These are phyloP conservation scores for Acanthornis magna DNA, from an alignment of 2,797 vertebrate species.

Conservation along the genomic window DNA sequence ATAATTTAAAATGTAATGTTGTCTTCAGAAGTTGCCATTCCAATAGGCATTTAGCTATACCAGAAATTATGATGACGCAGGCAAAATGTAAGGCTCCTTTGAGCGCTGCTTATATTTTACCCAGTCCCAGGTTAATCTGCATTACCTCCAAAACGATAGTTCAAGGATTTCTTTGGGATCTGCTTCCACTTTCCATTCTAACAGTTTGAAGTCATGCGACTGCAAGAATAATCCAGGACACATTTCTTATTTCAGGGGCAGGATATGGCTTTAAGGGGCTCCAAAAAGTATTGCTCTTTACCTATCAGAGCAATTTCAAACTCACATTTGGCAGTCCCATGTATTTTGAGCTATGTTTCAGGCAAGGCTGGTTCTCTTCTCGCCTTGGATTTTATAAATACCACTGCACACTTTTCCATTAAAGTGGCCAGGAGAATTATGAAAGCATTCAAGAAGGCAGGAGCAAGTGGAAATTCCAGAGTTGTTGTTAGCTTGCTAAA, in stretches of 20 bases:
- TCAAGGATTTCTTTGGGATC: background rate
- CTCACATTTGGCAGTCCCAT: background rate
- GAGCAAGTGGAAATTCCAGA: background rate
- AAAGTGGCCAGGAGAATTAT: background rate
- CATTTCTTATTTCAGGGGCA: background rate
- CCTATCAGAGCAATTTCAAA: background rate
- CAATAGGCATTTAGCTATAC: background rate
- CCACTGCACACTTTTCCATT: background rate
- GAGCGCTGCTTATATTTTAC: background rate
- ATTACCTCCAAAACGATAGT: background rate
- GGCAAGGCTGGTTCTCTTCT: background rate
- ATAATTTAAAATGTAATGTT: background rate
- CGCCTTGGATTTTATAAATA: background rate
- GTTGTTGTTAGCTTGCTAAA: background rate
- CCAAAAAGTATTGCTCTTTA: background rate
- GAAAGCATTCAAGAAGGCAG: background rate
- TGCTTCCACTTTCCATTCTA: background rate
- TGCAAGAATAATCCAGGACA: background rate
- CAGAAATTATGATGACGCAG: background rate
- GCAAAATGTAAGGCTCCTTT: background rate
- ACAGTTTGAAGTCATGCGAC: background rate
- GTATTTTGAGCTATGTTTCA: background rate
- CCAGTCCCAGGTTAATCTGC: background rate
- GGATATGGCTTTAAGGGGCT: background rate
- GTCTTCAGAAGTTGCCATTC: background rate